phyloP scores from a whole-genome alignment of 64 coral and sea anemone genomes.

The Stichodactyla mertensii region DNA sequence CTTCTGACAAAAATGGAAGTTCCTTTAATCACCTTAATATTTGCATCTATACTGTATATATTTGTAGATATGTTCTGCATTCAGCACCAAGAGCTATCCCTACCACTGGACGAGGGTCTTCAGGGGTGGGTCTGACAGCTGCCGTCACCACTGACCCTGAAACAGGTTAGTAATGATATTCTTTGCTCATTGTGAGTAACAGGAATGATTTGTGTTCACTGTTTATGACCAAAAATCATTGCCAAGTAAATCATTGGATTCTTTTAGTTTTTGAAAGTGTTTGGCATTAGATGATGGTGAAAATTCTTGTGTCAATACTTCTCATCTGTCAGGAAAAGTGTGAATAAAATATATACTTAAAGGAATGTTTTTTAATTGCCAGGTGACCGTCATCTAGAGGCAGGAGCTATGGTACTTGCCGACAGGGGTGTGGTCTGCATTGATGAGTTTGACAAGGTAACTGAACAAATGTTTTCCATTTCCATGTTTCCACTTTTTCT shows the following conservation, averaged over 20 bases:
- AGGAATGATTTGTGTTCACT: too few relatives aligned
- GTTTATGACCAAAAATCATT: too few relatives aligned
- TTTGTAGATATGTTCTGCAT: constrained; percentile 80
- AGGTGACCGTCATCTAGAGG: constrained; percentile 88
- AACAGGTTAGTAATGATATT: constrained; percentile 43
- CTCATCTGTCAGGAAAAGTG: too few relatives aligned
- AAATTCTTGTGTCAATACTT: too few relatives aligned
- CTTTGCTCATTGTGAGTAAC: too few relatives aligned
- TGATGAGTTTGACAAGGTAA: constrained; percentile 86
- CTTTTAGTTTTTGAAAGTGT: too few relatives aligned
- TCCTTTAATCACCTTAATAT: background rate
- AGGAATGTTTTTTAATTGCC: background rate
- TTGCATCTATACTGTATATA: background rate
- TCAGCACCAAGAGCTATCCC: constrained; percentile 91
- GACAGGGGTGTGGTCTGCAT: constrained; percentile 87
- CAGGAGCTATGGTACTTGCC: constrained; percentile 91
- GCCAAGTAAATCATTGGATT: too few relatives aligned
- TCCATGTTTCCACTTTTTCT: too few relatives aligned
- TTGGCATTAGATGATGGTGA: too few relatives aligned
- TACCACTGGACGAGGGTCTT: constrained; percentile 96
- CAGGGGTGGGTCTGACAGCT: constrained; percentile 91
- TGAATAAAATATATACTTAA: too few relatives aligned
- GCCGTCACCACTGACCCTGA: constrained; percentile 98
- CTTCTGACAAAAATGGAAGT: background rate
- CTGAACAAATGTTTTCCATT: too few relatives aligned